Conservation (phyloP, 2,888 invertebrate species). For the Sinelater perroti region DNA sequence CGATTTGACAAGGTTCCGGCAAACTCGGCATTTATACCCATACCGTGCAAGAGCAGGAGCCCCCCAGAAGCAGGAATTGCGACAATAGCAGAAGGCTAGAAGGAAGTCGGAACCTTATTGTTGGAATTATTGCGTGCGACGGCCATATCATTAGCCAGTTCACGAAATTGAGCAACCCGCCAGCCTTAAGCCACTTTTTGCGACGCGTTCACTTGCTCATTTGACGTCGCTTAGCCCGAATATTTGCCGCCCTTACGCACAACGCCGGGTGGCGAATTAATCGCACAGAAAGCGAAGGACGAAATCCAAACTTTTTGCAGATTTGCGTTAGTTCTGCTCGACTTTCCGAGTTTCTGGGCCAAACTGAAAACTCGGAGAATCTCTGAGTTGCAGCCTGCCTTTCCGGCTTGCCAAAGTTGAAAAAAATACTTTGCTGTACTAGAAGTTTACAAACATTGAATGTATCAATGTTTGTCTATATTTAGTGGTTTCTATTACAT, state of each 20-base stretch:
- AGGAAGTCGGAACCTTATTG: slow-evolving; percentile 45
- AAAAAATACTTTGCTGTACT: no score
- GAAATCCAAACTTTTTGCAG: slow-evolving; percentile 5
- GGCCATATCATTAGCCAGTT: slow-evolving; percentile 33
- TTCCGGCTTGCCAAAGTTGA: no score
- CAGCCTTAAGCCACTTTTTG: slow-evolving; percentile 40
- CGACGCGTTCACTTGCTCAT: no score
- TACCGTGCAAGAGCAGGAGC: slow-evolving; percentile 36
- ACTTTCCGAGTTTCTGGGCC: background rate
- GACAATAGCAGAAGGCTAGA: slow-evolving; percentile 44
- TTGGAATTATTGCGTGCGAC: slow-evolving; percentile 45
- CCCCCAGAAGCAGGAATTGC: slow-evolving; percentile 44
- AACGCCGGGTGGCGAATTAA: no score
- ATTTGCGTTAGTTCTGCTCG: background rate
- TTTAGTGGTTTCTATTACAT: no score
- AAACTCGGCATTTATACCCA: slow-evolving; percentile 38
- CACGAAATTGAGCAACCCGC: slow-evolving; percentile 28
- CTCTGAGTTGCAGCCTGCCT: no score
- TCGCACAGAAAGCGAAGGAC: no score
- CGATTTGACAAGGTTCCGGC: slow-evolving; percentile 25
- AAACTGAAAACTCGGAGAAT: slow-evolving; percentile 7
- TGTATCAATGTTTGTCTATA: no score
- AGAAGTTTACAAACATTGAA: no score
- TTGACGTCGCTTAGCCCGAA: no score
- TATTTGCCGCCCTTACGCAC: no score